Conservation (phyloP, 1,140 invertebrate species). For the Calosoma granatense region DNA sequence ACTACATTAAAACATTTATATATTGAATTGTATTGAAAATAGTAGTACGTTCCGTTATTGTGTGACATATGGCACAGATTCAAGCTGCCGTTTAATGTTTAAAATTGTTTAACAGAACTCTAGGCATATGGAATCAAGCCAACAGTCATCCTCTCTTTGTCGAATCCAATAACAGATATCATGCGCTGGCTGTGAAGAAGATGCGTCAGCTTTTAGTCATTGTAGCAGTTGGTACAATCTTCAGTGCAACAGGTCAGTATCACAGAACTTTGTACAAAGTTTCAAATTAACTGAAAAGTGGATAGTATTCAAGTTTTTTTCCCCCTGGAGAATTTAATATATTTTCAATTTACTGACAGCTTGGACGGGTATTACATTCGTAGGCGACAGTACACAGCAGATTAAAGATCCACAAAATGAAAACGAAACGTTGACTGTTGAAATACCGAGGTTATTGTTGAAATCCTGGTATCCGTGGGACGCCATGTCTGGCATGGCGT, state of each 20-base stretch:
- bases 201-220: conserved; percentile 61
- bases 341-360: conserved; percentile 25
- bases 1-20: too few species aligned
- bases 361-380: conserved; percentile 24
- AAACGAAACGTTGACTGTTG: conserved; percentile 55
- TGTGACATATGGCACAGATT: too few species aligned
- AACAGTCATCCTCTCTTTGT: conserved; percentile 74
- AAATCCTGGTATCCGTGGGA: conserved; percentile 69
- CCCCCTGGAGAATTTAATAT: not conserved
- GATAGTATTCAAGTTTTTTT: too few species aligned
- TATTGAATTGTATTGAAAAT: too few species aligned
- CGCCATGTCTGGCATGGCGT: conserved; percentile 50
- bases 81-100: too few species aligned
- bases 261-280: not conserved
- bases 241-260: conserved; percentile 44
- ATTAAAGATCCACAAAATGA: conserved; percentile 53
- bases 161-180: conserved; percentile 67
- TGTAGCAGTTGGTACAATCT: conserved; percentile 48
- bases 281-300: too few species aligned
- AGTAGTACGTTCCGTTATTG: too few species aligned
- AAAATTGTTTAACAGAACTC: conserved; percentile 40
- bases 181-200: conserved; percentile 61
- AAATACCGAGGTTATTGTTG: conserved; percentile 60
- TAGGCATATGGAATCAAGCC: conserved; percentile 68
- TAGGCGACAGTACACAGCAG: conserved; percentile 50